phyloP scores from a whole-genome alignment of 2,888 invertebrate genomes.

The Diarsia mendica region DNA sequence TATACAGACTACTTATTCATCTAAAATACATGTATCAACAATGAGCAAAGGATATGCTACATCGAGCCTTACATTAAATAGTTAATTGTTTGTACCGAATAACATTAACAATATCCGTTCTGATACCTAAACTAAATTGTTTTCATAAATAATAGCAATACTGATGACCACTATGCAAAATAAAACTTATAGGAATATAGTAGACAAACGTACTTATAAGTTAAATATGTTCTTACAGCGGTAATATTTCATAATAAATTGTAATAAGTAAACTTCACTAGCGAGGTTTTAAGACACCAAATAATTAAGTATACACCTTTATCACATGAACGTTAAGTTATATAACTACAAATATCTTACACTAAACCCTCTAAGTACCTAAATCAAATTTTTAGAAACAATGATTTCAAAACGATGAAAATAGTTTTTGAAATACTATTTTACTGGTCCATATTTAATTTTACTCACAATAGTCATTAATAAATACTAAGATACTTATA shows the following conservation, averaged over 20 bases:
- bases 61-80: conserved; percentile 61
- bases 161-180: conserved; percentile 72
- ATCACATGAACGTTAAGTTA: conserved; percentile 72
- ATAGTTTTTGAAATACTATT: conserved; percentile 31
- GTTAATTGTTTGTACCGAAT: conserved; percentile 75
- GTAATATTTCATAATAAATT: conserved; percentile 59
- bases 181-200: conserved; percentile 62
- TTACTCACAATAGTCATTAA: conserved; percentile 33
- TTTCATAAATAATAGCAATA: conserved; percentile 77
- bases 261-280: conserved; percentile 62
- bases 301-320: conserved; percentile 72
- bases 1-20: conserved; percentile 67
- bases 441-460: conserved; percentile 48
- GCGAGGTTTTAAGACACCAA: conserved; percentile 71
- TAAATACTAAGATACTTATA: conserved; percentile 39
- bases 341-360: conserved; percentile 59
- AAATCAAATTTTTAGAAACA: conserved; percentile 50
- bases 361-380: conserved; percentile 64
- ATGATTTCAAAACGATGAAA: conserved; percentile 34
- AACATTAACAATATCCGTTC: conserved; percentile 67
- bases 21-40: conserved; percentile 63
- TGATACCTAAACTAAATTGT: conserved; percentile 66
- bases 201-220: conserved; percentile 59
- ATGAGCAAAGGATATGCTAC: conserved; percentile 67
- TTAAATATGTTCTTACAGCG: conserved; percentile 59